Percentiles rank a stretch among this genome's conserved stretches.
phyloP scores from a whole-genome alignment of 2,797 vertebrate genomes.

The Trachurus trachurus region DNA sequence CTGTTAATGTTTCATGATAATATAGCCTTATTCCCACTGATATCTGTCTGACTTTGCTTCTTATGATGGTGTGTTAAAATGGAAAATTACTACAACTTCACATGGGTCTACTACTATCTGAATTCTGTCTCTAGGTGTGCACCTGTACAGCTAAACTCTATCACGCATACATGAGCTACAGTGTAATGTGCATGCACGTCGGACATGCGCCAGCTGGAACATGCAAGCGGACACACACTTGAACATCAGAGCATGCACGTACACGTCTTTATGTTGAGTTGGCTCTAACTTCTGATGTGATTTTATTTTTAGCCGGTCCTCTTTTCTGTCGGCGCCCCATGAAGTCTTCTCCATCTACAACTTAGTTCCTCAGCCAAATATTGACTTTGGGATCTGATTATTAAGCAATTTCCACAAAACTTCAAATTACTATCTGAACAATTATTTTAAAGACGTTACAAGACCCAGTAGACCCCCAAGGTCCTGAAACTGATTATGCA shows the following conservation, averaged over 20 bases:
- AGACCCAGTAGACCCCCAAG: constrained; percentile 85
- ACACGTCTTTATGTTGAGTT: constrained; percentile 44
- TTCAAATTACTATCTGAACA: constrained; percentile 88
- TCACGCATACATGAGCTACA: neutral
- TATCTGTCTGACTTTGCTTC: constrained; percentile 63
- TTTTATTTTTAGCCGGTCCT: constrained; percentile 73
- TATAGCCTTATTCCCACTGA: constrained; percentile 54
- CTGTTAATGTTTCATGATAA: constrained; percentile 72
- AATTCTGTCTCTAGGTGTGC: constrained; percentile 33
- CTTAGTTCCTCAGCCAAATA: constrained; percentile 84
- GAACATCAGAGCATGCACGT: constrained; percentile 17
- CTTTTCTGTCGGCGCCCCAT: constrained; percentile 67
- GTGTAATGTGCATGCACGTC: neutral
- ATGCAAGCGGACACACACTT: neutral
- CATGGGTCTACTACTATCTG: constrained; percentile 52
- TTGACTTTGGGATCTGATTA: constrained; percentile 89
- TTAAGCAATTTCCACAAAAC: constrained; percentile 88
- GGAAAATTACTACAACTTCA: constrained; percentile 55
- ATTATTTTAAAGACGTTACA: constrained; percentile 87
- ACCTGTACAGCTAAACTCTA: constrained; percentile 32
- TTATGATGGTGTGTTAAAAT: constrained; percentile 61
- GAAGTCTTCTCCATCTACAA: constrained; percentile 81
- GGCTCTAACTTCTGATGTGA: constrained; percentile 60
- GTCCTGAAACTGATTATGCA: constrained; percentile 88
- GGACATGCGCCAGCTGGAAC: neutral